Conservation (phyloP, 1,140 invertebrate species). For the Achroia grisella region DNA sequence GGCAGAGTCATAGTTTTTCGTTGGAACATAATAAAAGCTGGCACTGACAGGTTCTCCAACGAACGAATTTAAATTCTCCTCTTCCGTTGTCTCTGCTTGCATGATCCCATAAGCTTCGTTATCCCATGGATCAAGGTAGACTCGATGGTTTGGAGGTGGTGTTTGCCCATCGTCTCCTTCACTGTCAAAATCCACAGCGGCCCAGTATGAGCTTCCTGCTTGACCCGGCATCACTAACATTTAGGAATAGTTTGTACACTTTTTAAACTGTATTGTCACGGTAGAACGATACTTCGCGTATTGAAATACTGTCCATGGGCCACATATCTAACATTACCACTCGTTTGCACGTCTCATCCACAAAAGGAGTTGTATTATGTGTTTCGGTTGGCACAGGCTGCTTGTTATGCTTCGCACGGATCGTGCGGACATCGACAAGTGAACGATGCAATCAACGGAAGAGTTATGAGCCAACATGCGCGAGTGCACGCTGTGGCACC, state of each 20-base stretch:
- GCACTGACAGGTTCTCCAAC: conserved; percentile 71
- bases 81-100: conserved; percentile 71
- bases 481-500: conserved; percentile 36
- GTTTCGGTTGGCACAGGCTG: conserved; percentile 33
- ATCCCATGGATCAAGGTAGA: conserved; percentile 84
- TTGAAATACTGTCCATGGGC: conserved; percentile 26
- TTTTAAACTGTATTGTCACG: conserved; percentile 12
- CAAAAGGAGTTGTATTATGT: conserved; percentile 50
- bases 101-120: conserved; percentile 81
- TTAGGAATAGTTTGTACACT: not conserved
- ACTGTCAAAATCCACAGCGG: conserved; percentile 73
- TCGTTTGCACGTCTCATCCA: conserved; percentile 43
- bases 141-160: conserved; percentile 54
- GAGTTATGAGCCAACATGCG: conserved; percentile 28
- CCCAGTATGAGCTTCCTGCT: conserved; percentile 69
- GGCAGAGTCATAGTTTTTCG: conserved; percentile 62
- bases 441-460: conserved; percentile 39
- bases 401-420: conserved; percentile 52
- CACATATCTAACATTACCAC: conserved; percentile 41
- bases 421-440: conserved; percentile 42
- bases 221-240: conserved; percentile 52
- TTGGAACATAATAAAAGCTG: conserved; percentile 74
- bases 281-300: conserved; percentile 20
- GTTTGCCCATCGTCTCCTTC: conserved; percentile 62
- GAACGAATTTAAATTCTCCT: conserved; percentile 66